A percentile compares a stretch with the other conserved stretches of the same genome.
Conservation (phyloP, 2,888 invertebrate genomes). For the Pheosia gnoma region DNA sequence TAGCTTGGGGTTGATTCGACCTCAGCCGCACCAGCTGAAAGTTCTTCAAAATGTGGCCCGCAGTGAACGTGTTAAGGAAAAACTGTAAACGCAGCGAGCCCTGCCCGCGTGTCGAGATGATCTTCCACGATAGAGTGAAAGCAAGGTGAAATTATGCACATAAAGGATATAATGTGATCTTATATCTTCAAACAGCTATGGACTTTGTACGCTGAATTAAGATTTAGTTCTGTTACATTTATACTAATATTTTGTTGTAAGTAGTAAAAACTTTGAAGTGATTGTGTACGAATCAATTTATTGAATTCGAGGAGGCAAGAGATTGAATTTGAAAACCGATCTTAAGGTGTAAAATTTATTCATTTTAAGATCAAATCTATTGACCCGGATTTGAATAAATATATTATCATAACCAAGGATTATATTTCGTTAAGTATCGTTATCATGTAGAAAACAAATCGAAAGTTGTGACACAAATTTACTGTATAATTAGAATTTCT, state of each 20-base stretch:
- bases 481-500: neutral
- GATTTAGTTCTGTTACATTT: neutral
- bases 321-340: no score
- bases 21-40: no score
- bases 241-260: no score
- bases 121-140: slow-evolving; percentile 44
- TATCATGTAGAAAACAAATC: neutral
- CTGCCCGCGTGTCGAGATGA: slow-evolving; percentile 36
- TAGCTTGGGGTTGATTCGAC: no score
- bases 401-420: slow-evolving; percentile 10
- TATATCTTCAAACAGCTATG: slow-evolving; percentile 16
- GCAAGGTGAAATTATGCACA: slow-evolving; percentile 34
- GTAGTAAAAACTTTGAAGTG: no score
- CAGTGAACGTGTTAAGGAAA: no score
- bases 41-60: no score
- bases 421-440: slow-evolving; percentile 5
- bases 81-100: slow-evolving; percentile 31
- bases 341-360: no score
- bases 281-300: no score
- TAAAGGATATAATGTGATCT: slow-evolving; percentile 32
- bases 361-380: neutral
- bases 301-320: no score
- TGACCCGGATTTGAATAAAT: neutral
- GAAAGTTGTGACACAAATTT: neutral
- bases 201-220: slow-evolving; percentile 5